These are phyloP conservation scores for Actinostola sp. DNA, from an alignment of 92 coral and sea anemone genomes.

Conservation along the genomic window DNA sequence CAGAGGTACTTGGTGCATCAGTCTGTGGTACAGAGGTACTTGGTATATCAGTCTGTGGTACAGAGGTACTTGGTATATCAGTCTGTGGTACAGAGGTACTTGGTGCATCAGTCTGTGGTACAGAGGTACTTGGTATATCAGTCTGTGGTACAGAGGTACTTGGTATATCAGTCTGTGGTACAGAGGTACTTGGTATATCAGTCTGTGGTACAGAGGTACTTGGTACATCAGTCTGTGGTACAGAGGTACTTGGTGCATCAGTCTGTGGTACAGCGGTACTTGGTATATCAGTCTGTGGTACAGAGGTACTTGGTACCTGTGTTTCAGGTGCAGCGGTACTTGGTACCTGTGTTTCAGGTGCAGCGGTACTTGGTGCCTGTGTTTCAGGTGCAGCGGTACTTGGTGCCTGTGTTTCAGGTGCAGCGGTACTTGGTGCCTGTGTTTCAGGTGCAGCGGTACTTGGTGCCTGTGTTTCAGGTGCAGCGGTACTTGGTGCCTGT, in stretches of 20 bases:
- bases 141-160: too few species aligned
- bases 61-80: not conserved
- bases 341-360: not conserved
- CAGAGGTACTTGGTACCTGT: not conserved
- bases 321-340: not conserved
- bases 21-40: not conserved
- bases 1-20: not conserved
- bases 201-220: too few species aligned
- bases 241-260: too few species aligned
- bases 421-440: conserved; percentile 3
- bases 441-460: conserved; percentile 7
- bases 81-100: too few species aligned
- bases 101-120: too few species aligned
- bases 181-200: too few species aligned
- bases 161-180: too few species aligned
- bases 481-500: conserved; percentile 10
- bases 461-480: conserved; percentile 11
- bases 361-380: not conserved
- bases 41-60: not conserved
- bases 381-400: not conserved
- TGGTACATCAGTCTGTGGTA: too few species aligned
- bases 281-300: too few species aligned
- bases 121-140: too few species aligned
- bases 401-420: conserved; percentile 1
- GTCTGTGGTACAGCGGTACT: too few species aligned